phyloP scores from a whole-genome alignment of 1,140 invertebrate genomes.

The Brachionus sp. region DNA sequence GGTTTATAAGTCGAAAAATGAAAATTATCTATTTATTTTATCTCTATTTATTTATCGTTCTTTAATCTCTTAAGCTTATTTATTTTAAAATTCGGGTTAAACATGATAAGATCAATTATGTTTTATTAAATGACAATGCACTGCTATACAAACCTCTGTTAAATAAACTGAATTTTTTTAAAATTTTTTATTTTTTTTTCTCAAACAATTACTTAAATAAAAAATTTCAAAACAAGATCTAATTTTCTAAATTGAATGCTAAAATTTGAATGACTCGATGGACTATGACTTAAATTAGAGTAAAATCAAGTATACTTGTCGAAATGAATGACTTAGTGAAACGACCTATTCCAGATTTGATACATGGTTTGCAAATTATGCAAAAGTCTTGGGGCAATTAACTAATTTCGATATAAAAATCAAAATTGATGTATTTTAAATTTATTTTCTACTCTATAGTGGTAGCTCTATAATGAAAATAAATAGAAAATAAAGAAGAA shows the following conservation, averaged over 20 bases:
- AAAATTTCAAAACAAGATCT: no score
- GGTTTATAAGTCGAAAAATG: neutral
- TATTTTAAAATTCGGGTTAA: neutral
- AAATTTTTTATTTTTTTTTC: no score
- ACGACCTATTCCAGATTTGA: neutral
- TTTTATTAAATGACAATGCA: neutral
- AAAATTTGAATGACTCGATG: no score
- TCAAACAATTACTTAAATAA: no score
- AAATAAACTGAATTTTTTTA: neutral
- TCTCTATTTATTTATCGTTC: neutral
- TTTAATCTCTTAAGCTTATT: constrained; percentile 24
- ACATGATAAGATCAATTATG: neutral
- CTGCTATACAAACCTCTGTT: neutral
- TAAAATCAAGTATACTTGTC: no score
- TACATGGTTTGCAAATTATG: neutral
- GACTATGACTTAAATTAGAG: no score
- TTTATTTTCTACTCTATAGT: neutral
- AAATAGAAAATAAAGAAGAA: neutral
- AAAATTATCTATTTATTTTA: constrained; percentile 17
- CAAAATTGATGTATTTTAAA: neutral
- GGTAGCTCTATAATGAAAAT: neutral
- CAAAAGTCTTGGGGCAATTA: neutral
- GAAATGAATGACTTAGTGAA: neutral
- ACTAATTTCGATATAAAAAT: neutral
- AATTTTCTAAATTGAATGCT: no score